Evolutionary conservation across 2,113 vertebrate genomes (phyloP).

Genomic region (Philantomba maxwellii): DNA sequence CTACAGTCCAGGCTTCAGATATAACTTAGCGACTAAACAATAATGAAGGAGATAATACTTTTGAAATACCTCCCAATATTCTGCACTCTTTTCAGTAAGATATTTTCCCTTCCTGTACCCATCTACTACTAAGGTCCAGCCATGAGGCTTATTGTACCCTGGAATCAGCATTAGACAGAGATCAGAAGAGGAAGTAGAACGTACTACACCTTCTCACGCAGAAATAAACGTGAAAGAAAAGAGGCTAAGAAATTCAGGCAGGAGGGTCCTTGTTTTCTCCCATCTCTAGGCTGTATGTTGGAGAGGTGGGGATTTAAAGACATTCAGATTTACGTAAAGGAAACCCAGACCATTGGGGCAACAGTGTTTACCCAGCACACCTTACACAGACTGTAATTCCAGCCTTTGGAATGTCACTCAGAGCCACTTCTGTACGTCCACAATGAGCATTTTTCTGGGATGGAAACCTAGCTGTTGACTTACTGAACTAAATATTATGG

Average conservation of each 20-base stretch:
- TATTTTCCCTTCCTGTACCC: neutral
- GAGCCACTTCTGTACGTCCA: no score
- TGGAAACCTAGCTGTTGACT: neutral
- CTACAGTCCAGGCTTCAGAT: neutral
- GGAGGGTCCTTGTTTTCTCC: neutral
- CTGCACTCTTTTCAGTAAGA: neutral
- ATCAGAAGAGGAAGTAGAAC: neutral
- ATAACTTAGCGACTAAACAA: neutral
- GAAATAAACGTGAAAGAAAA: neutral
- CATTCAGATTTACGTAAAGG: neutral
- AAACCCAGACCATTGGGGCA: neutral
- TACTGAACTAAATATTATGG: neutral
- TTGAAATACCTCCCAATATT: neutral
- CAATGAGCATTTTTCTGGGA: neutral
- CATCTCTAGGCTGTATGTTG: neutral
- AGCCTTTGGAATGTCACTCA: neutral
- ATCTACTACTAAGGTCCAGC: neutral
- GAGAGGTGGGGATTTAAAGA: neutral
- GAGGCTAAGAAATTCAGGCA: neutral
- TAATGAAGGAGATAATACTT: neutral
- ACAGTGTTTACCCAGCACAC: neutral
- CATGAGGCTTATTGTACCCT: neutral
- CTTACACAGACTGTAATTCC: neutral
- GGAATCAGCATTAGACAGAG: neutral
- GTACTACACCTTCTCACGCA: fast-evolving